Conservation (phyloP, 2,797 vertebrate species). For the Kryptopterus vitreolus region DNA sequence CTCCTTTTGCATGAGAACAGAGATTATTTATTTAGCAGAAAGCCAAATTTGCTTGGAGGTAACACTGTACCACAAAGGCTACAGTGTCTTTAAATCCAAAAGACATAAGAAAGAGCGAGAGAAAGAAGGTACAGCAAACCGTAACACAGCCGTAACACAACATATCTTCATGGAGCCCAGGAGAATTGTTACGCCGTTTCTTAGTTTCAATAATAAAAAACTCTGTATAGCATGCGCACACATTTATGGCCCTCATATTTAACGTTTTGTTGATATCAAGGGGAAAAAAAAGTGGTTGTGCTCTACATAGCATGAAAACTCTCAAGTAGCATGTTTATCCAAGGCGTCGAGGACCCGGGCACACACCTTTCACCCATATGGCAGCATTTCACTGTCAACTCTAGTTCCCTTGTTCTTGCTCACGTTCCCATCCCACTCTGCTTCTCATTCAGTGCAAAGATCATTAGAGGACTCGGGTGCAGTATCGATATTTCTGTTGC, state of each 20-base stretch:
- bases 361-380: neutral
- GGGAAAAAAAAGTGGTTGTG: neutral
- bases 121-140: too few relatives aligned
- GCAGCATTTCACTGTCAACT: slow-evolving; percentile 1
- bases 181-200: neutral
- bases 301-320: neutral
- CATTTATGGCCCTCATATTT: neutral
- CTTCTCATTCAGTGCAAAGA: slow-evolving; percentile 46
- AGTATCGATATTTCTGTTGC: slow-evolving; percentile 60
- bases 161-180: neutral
- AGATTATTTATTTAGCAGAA: too few relatives aligned
- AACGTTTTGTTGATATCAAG: neutral
- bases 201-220: neutral
- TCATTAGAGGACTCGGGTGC: slow-evolving; percentile 51
- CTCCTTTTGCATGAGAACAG: too few relatives aligned
- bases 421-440: slow-evolving; percentile 28
- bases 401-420: slow-evolving; percentile 8
- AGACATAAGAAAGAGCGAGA: too few relatives aligned
- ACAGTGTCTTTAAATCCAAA: too few relatives aligned
- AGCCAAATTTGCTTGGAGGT: too few relatives aligned
- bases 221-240: neutral
- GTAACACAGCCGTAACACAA: neutral
- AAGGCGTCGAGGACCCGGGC: too few relatives aligned
- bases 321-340: neutral
- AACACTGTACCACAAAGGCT: too few relatives aligned